Evolutionary conservation across 35 echinoderm and acorn worm species (phyloP).

Genomic region (Apostichopus californicus): DNA sequence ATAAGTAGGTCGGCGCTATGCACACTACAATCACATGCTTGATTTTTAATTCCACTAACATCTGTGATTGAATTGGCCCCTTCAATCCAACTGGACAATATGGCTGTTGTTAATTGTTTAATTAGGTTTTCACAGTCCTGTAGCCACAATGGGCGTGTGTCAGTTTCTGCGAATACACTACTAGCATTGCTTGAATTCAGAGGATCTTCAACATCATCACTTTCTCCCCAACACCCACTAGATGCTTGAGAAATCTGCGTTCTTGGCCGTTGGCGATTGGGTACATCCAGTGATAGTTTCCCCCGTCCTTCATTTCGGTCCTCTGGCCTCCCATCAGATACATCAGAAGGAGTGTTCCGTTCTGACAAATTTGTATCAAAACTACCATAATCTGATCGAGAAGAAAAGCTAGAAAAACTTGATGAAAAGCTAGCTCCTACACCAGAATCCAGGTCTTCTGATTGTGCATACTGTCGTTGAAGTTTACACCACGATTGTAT

Average conservation of each 20-base stretch:
- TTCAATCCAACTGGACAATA: too few species aligned
- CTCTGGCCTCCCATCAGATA: neutral
- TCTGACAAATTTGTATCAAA: neutral
- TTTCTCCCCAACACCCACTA: neutral
- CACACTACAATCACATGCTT: too few species aligned
- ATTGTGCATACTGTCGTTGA: neutral
- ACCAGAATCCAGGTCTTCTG: neutral
- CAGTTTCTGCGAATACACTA: neutral
- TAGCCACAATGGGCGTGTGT: neutral
- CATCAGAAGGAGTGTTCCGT: neutral
- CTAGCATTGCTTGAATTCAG: neutral
- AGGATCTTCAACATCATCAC: neutral
- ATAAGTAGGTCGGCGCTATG: too few species aligned
- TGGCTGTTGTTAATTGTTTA: neutral
- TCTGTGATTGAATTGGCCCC: too few species aligned
- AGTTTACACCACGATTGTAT: neutral
- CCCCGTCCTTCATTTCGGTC: neutral
- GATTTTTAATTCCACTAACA: too few species aligned
- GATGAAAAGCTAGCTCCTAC: neutral
- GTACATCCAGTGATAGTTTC: neutral
- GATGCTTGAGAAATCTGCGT: slow-evolving; percentile 1
- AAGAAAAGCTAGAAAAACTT: neutral
- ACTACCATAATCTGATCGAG: neutral
- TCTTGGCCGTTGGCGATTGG: neutral
- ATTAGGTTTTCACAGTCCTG: neutral